These are phyloP conservation scores for Phallusia fumigata DNA, from an alignment of 23 tunicate species.

Conservation along the genomic window DNA sequence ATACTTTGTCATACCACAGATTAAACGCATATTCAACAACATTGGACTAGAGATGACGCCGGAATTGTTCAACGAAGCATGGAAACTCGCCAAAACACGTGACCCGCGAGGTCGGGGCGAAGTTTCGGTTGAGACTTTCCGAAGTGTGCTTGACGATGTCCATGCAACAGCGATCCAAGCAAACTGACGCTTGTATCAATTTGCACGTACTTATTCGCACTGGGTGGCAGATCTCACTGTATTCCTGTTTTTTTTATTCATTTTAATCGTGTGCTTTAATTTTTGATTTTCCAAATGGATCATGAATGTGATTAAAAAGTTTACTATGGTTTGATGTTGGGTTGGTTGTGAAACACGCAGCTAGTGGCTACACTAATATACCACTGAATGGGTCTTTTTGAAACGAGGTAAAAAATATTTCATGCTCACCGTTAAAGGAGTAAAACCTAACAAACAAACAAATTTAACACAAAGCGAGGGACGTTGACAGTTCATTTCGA, in stretches of 20 bases:
- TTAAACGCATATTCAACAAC: constrained; percentile 67
- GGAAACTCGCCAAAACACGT: constrained; percentile 57
- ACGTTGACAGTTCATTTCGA: no score
- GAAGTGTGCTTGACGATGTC: constrained; percentile 77
- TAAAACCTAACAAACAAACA: no score
- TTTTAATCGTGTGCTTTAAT: not conserved
- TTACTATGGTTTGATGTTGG: no score
- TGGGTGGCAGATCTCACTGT: not conserved
- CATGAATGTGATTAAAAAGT: no score
- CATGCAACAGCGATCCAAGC: constrained; percentile 76
- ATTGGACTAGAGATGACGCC: constrained; percentile 81
- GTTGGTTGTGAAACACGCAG: no score
- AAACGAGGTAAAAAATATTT: no score
- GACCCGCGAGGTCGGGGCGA: constrained; percentile 66
- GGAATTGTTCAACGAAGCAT: constrained; percentile 75
- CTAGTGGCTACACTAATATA: no score
- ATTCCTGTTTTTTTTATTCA: not conserved
- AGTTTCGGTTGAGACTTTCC: constrained; percentile 86
- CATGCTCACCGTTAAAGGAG: no score
- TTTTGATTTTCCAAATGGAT: no score
- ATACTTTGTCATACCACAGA: constrained; percentile 26
- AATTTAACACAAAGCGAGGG: no score
- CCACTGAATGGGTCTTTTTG: no score
- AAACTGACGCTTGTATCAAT: not conserved
- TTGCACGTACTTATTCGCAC: not conserved